Evolutionary conservation across 2,888 invertebrate genomes (phyloP), one percentile per base, ranked within the genome.

Genomic region (Platycheirus rosarum): DNA sequence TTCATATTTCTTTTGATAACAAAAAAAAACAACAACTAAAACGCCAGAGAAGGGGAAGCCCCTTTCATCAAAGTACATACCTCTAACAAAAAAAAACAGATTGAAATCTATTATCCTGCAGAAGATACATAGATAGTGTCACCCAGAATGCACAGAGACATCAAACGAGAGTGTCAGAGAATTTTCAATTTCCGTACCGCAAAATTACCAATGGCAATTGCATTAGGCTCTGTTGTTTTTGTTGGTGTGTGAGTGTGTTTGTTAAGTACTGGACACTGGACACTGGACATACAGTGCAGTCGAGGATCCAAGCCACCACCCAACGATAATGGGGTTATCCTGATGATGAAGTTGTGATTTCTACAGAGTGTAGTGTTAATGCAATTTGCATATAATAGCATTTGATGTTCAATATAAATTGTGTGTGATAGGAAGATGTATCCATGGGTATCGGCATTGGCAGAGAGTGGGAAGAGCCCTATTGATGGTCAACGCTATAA

Each of bases 351-450:
- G 55, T 68, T 77, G 66, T 68, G 71, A 82, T 82, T 77, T 53
- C 66, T 73, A 77, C 71, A 73, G 82, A 68, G 77, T 82, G 73
- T 74, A 78, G 78, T 84, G 84, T 84, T 84, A 84, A 84, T 74
- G 78, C 77, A 78, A 84, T 84, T 84, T 84, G 78, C 84, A 84
- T 84, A 78, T 84, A 78, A 84, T 84, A 70, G 63, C 77, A 78
- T 78, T 84, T 78, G 77, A 77, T 82, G 82, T 77, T 57, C 76
- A 60, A 71, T 76, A 82, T 66, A 76, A 70, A 69, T 79, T 68
- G 69, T 57, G 62, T 42, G n/a, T n/a, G n/a, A 60, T 44, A 70
- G 20, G 48, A 60, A 65, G 68, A 23, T 51, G 46, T 53, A 57
- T 60, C 42, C 14, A 14, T 57, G 40, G 14, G 57, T 20, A 8